Base-by-base conservation (phyloP, 2,888 invertebrate genomes). In the Resseliella maxima region DNA sequence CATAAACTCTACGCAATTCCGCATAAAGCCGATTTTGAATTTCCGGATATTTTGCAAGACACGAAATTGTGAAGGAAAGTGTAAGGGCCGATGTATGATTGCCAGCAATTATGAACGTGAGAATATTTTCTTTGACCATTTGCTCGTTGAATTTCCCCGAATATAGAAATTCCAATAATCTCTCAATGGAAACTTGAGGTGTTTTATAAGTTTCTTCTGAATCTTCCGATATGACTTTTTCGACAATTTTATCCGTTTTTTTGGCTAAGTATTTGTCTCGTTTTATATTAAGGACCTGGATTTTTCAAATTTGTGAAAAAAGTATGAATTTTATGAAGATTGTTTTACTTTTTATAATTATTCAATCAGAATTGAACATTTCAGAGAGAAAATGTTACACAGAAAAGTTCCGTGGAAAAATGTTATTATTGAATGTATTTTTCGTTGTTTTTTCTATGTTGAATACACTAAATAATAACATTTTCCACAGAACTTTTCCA, bases 21-120 rank as follows among this genome's bases (percentile, higher is more conserved):
- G 86, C 35, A 10, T 24, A 86, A 46, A 36, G 36, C 18, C 85
- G 54, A n/a, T 86, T 50, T 24, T 86, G 86, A n/a, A 86, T 35
- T 24, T 86, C 86, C 18, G 50, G 86, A 86, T 85, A 64, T 38
- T 86, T 87, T 50, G 86, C 86, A 10, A 86, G 59, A 59, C 86
- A 38, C 12, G 86, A 41, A 21, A 87, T 54, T 21, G 81, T 46
- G n/a, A 85, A 35, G 41, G 86, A 81, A 21, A 54, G 21, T 8
- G 59, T 50, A 10, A 72, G 2, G 24, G 86, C 85, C 2, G 81
- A 12, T 18, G 81, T 81, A 21, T 81, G 36, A 18, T 81, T 81
- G 8, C 81, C 81, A 36, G 81, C 81, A 50, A 50, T 41, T 41
- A 8, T 41, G 18, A 50, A 50, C 2, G 18, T 50, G 46, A 24